These are phyloP conservation scores for Accipiter fasciatus DNA, from an alignment of 2,797 vertebrate genomes.

Conservation along the genomic window DNA sequence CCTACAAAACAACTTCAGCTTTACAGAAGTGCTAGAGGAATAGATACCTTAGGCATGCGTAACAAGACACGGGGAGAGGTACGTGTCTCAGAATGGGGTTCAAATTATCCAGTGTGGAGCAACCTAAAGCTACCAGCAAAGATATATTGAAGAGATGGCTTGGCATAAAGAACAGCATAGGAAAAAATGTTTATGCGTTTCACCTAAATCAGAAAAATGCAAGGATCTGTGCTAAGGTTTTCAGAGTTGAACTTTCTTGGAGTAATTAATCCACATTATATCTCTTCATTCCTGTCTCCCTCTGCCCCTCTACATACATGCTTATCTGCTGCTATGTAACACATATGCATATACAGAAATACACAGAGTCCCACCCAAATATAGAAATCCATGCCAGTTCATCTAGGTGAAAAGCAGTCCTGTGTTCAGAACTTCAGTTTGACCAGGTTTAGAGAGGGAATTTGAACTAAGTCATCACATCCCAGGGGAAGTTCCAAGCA, in stretches of 20 bases:
- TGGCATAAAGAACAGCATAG: background rate
- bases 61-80: background rate
- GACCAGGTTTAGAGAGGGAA: background rate
- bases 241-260: background rate
- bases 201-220: background rate
- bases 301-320: background rate
- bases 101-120: background rate
- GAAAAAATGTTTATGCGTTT: background rate
- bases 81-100: fast-evolving
- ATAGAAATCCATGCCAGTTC: background rate
- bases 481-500: background rate
- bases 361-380: background rate
- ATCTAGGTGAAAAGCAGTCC: background rate
- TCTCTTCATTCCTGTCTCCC: background rate
- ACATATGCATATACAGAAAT: background rate
- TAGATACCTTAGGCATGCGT: background rate
- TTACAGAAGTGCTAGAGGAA: background rate
- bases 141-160: background rate
- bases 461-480: background rate
- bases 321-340: background rate
- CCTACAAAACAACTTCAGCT: background rate
- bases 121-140: background rate
- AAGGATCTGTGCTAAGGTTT: background rate
- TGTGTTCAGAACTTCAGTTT: background rate
- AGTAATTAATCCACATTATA: background rate